Base-by-base conservation (phyloP, 2,797 vertebrate species). In the Acanthurus leucopareius region DNA sequence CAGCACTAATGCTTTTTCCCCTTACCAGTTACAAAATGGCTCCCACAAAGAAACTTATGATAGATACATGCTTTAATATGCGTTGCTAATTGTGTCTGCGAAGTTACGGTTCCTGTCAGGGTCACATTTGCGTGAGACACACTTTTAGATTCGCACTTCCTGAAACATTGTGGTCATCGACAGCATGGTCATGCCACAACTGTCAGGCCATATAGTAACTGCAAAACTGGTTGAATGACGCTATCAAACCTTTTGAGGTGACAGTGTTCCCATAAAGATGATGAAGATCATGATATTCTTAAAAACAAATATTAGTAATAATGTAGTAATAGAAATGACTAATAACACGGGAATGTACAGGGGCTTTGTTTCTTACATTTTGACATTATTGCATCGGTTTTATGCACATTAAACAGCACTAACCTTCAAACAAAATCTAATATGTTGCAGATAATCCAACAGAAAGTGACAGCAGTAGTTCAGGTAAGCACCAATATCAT, bases 381-480 rank as follows among this genome's bases (percentile, higher is more conserved):
- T 53, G 15, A 77, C 10, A 44, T 53, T 1, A 66, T 49, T 69
- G 13, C 10, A 42, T 77, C 9, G 40, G 5, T 17, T 56, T 60
- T 53, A 63, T 22, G 8, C 10, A 32, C 4, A 56, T 25, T 7
- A 70, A 73, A 54, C 20, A 10, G 1, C 16, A 22, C 28, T 80
- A 32, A 75, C 45, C 25, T 74, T 35, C 65, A 56, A 56, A 22
- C 10, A 2, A 17, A 73, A 45, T 2, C 40, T 75, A 5, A 68
- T 89, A 10, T 77, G 28, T 92, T 85, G 10, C 93, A 95, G 94
- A 82, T 76, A 80, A 79, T 51, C 73, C 83, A 63, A 32, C 74
- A 35, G 93, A 93, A 71, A 86, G 81, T 72, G 93, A 94, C 59
- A 65, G 76, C 85, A 94, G 84, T 49, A 57, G 89, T 61, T 91